A percentile compares a stretch with the other conserved stretches of the same genome.
Conservation (phyloP, 2,888 invertebrate species). For the Dryobotodes eremita region DNA sequence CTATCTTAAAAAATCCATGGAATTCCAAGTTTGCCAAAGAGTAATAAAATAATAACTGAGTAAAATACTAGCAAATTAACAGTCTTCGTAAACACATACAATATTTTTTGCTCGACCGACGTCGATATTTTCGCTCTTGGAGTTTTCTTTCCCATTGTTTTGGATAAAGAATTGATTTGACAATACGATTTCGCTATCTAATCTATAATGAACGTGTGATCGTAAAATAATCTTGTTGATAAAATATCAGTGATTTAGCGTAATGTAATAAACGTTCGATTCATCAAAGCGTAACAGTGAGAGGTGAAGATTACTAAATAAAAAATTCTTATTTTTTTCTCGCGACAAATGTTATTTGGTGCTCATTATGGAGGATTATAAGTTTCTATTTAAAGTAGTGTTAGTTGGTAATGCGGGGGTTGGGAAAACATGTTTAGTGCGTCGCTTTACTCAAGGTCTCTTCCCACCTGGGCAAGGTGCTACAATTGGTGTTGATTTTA, state of each 20-base stretch:
- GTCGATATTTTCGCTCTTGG: constrained; percentile 70
- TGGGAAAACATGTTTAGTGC: constrained; percentile 99
- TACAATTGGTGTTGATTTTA: constrained; percentile 99
- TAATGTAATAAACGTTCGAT: constrained; percentile 77
- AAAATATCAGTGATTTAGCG: constrained; percentile 75
- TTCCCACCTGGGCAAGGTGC: constrained; percentile 99
- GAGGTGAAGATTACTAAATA: constrained; percentile 71
- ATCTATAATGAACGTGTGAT: constrained; percentile 82
- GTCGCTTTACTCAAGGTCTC: constrained; percentile 99
- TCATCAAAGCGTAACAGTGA: constrained; percentile 85
- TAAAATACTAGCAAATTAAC: neutral
- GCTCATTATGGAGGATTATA: constrained; percentile 98
- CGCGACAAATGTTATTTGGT: constrained; percentile 82
- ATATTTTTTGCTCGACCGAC: constrained; percentile 63
- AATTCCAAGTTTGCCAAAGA: neutral
- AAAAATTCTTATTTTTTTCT: constrained; percentile 66
- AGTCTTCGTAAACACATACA: constrained; percentile 48
- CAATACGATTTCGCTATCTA: constrained; percentile 73
- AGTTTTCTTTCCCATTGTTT: constrained; percentile 73
- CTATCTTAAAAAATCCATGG: fast-evolving
- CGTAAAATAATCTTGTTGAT: constrained; percentile 78
- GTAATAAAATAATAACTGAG: neutral
- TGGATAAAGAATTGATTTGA: constrained; percentile 63
- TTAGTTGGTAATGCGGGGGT: constrained; percentile 99
- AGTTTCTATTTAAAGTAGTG: constrained; percentile 99